These are phyloP conservation scores for Circaetus gallicus DNA, from an alignment of 2,113 vertebrate genomes.

Conservation along the genomic window DNA sequence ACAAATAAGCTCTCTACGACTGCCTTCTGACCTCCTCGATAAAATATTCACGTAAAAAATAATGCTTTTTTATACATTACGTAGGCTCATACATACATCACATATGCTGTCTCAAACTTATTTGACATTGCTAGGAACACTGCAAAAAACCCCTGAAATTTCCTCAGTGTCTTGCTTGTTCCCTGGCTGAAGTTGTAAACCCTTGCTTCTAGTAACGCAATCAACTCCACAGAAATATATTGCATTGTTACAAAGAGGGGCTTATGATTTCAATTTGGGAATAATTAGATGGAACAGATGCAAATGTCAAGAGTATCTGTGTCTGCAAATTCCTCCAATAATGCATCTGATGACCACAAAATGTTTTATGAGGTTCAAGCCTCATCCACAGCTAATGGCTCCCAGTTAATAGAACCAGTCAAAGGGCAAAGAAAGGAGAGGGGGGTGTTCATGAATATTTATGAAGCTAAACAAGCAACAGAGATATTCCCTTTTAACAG, in stretches of 20 bases:
- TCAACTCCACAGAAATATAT: conserved; percentile 39
- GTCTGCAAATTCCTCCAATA: conserved; percentile 50
- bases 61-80: not conserved
- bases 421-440: conserved; percentile 58
- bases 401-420: conserved; percentile 58
- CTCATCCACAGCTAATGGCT: conserved; percentile 64
- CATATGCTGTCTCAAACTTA: not conserved
- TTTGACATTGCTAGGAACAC: not conserved
- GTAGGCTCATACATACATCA: not conserved
- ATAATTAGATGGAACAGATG: conserved; percentile 41
- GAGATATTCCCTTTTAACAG: conserved; percentile 13
- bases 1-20: not conserved
- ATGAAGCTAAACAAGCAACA: conserved; percentile 48
- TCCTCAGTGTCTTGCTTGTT: not conserved
- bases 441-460: conserved; percentile 48
- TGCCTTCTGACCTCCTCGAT: not conserved
- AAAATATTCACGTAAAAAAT: not conserved
- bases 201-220: conserved; percentile 24
- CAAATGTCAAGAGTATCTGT: conserved; percentile 42
- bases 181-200: conserved; percentile 28
- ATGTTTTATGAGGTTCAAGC: conserved; percentile 45
- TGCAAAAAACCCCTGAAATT: conserved; percentile 4
- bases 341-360: conserved; percentile 51
- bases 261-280: conserved; percentile 48
- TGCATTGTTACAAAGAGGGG: conserved; percentile 43